Evolutionary conservation across 1,140 invertebrate species (phyloP).

Genomic region (Drosophila quadrilineata): DNA sequence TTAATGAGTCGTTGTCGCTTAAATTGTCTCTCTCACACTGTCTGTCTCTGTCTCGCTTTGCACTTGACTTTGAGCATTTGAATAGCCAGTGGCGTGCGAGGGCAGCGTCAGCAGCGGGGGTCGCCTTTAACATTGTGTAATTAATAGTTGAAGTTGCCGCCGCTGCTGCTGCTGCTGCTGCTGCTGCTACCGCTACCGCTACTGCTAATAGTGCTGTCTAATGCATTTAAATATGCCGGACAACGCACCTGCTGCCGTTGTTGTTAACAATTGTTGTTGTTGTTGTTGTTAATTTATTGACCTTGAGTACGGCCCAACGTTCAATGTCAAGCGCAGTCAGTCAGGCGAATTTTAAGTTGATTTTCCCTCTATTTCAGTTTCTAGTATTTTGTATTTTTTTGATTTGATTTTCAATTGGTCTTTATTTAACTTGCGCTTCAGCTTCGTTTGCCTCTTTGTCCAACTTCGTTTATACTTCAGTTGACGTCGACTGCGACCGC

Average conservation of each 20-base stretch:
- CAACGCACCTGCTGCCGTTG: slow-evolving; percentile 29
- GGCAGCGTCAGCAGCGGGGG: background rate
- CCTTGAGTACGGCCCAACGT: slow-evolving; percentile 34
- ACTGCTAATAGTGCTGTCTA: slow-evolving; percentile 16
- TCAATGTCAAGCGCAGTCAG: slow-evolving; percentile 28
- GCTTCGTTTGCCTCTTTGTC: background rate
- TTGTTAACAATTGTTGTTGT: background rate
- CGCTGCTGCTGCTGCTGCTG: background rate
- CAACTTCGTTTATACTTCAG: background rate
- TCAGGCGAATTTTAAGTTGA: slow-evolving; percentile 7
- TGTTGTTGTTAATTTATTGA: slow-evolving; percentile 13
- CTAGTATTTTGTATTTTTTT: background rate
- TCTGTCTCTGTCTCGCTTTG: slow-evolving; percentile 30
- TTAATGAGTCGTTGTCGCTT: slow-evolving; percentile 50
- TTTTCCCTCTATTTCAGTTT: background rate
- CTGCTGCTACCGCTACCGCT: slow-evolving; percentile 11
- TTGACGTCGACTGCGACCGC: slow-evolving; percentile 1
- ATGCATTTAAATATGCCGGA: slow-evolving; percentile 44
- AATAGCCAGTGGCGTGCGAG: background rate
- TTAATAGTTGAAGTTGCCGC: slow-evolving; percentile 30
- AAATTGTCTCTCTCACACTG: slow-evolving; percentile 1
- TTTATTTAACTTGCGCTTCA: slow-evolving; percentile 29
- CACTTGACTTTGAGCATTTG: slow-evolving; percentile 57
- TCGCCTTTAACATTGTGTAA: slow-evolving; percentile 43
- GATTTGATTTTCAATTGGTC: slow-evolving; percentile 1